Base-by-base conservation (phyloP, 2,113 vertebrate genomes). In the Microcebus murinus region DNA sequence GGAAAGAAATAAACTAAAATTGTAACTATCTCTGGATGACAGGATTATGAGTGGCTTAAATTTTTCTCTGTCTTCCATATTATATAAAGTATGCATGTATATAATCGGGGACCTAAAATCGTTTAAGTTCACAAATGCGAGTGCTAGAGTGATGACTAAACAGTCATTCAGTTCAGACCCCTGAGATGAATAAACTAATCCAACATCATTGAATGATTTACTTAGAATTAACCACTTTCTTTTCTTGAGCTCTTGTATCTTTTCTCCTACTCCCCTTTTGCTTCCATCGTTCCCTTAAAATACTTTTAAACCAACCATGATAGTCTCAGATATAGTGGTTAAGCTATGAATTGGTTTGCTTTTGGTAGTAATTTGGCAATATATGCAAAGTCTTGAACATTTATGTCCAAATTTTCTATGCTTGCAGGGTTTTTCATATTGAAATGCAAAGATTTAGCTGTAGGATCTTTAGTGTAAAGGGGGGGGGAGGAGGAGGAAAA, bases 241-340 rank as follows among this genome's bases (percentile, higher is more conserved):
- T 85, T 93, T 90, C 76, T 63, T 90, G 36, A 85, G 52, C 86
- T 65, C 57, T 63, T 87, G 13, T 92, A 88, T 67, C 34, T 95
- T 87, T 77, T 61, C 29, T 68, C 21, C 42, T 59, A 9, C 50
- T 79, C 23, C n/a, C n/a, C 29, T 84, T 90, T 95, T 88, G 59
- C 59, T 20, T 82, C 68, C 18, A 59, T 68, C 29, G 34, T 84
- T 76, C 29, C 31, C 45, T 77, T n/a, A 65, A 52, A 73, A 42
- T 82, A 87, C 83, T 88, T 88, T 65, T 87, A 39, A 96, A 39
- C 29, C 68, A 87, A 76, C 48, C 31, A 77, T 34, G 34, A 70
- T 67, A 39, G 50, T 84, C 36, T 84, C 52, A 77, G 23, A 61
- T 68, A n/a, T 1, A 61, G 17, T 34, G 45, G 42, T 13, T 65